These are phyloP conservation scores for Turritopsis dohrnii DNA, from an alignment of 30 jellyfish, hydroid and myxozoan genomes.

Conservation along the genomic window DNA sequence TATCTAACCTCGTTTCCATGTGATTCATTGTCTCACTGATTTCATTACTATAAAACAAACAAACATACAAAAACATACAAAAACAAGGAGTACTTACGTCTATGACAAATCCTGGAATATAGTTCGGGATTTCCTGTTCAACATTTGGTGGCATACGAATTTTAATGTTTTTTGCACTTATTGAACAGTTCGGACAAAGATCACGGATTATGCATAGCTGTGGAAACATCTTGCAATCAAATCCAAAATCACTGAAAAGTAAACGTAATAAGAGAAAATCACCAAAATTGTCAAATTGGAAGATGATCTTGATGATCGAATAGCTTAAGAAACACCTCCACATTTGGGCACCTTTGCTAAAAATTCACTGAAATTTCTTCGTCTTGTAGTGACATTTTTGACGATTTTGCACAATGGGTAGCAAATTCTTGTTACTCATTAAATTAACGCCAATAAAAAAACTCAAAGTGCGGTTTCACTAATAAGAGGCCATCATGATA, in stretches of 20 bases:
- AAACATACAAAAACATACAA: neutral
- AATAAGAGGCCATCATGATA: too few relatives aligned
- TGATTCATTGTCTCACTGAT: neutral
- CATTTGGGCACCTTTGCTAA: too few relatives aligned
- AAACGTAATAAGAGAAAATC: neutral
- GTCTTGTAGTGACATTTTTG: too few relatives aligned
- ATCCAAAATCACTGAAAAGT: slow-evolving; percentile 23
- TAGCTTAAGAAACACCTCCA: too few relatives aligned
- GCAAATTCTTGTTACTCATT: too few relatives aligned
- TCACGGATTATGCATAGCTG: slow-evolving; percentile 22
- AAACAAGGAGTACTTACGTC: slow-evolving; percentile 16
- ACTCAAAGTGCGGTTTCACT: too few relatives aligned
- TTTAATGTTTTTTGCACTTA: slow-evolving; percentile 1
- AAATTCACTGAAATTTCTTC: too few relatives aligned
- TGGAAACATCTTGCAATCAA: slow-evolving; percentile 28
- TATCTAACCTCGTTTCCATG: neutral
- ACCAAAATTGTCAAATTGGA: too few relatives aligned
- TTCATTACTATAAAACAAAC: too few relatives aligned
- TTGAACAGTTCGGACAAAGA: slow-evolving; percentile 10
- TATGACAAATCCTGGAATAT: slow-evolving; percentile 23
- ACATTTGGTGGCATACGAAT: slow-evolving; percentile 19
- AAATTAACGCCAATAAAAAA: too few relatives aligned
- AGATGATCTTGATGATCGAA: too few relatives aligned
- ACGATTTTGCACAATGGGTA: too few relatives aligned
- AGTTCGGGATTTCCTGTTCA: slow-evolving; percentile 11